Base-by-base conservation (phyloP, 2,113 vertebrate species). In the Tragulus kanchil region DNA sequence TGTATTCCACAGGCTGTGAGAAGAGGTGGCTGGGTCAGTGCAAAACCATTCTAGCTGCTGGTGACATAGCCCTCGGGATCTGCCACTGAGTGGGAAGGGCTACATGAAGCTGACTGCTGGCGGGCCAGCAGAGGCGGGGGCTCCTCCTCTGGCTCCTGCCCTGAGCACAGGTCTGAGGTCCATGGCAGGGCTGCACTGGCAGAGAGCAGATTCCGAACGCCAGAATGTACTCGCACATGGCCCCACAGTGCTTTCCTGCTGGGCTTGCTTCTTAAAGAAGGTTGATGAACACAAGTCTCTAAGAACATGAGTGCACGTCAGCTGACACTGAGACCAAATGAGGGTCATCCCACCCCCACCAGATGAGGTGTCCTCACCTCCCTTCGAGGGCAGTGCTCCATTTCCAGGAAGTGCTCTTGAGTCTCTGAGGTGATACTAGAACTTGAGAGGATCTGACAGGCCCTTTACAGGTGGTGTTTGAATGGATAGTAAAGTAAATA, bases 281-380 rank as follows among this genome's bases (percentile, higher is more conserved):
- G n/a, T n/a, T n/a, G n/a, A n/a, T n/a, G 50, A 52, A 6, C 19
- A 9, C 16, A 28, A 54, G 8, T 91, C 67, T 9, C 28, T 19
- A 45, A 50, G 17, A 59, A 42, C 56, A n/a, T 25, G 11, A 54
- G 6, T 9, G 15, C 0, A 0, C 26, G 9, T 92, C 64, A 73
- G 6, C 14, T 64, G 52, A 73, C n/a, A n/a, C n/a, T n/a, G n/a
- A n/a, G n/a, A n/a, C n/a, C n/a, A n/a, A n/a, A n/a, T n/a, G n/a
- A n/a, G n/a, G n/a, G 4, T 2, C 1, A 1, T 2, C 7, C 82
- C 0, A 0, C 4, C 7, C 82, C 36, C 9, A 11, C 5, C 2
- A 5, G 3, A 28, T 2, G 1, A 52, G 54, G 8, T 45, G 3
- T 4, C 19, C n/a, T 36, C 19, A 58, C 54, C 19, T 81, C 36